Conservation (phyloP, 2,113 vertebrate species). For the Vimba vimba region DNA sequence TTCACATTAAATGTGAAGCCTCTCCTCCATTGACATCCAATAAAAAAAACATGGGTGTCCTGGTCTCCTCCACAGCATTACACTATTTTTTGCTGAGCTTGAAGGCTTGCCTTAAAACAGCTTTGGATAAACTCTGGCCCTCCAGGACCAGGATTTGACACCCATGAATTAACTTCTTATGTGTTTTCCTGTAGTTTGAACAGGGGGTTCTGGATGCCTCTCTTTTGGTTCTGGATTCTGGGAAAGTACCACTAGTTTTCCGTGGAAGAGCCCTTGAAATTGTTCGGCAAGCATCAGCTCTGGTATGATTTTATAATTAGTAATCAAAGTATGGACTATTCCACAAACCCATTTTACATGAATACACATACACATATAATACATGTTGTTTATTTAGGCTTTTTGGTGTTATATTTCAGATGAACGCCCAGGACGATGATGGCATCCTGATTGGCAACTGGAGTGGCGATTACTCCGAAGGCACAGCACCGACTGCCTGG, state of each 20-base stretch:
- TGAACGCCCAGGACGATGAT: slow-evolving; percentile 86
- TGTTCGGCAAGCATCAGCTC: slow-evolving; percentile 82
- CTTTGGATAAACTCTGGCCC: background rate
- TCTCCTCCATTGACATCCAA: too few species aligned
- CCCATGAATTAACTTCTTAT: background rate
- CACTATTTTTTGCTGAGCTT: too few species aligned
- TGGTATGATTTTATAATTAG: slow-evolving; percentile 76
- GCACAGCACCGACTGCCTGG: slow-evolving; percentile 85
- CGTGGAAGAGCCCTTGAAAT: slow-evolving; percentile 82
- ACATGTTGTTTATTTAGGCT: too few species aligned
- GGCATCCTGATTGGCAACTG: slow-evolving; percentile 90
- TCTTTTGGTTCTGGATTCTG: slow-evolving; percentile 81
- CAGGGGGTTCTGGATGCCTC: slow-evolving; percentile 85
- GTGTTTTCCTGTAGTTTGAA: slow-evolving; percentile 81
- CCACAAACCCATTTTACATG: background rate
- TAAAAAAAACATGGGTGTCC: too few species aligned
- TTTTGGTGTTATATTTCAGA: slow-evolving; percentile 65
- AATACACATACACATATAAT: too few species aligned
- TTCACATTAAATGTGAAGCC: too few species aligned
- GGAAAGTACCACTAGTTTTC: slow-evolving; percentile 80
- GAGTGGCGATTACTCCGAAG: slow-evolving; percentile 78
- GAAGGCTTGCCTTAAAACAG: too few species aligned
- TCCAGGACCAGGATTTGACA: background rate
- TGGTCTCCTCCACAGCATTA: too few species aligned
- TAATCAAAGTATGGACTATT: background rate